phyloP scores from a whole-genome alignment of 1,140 invertebrate genomes.

The Conopomorpha cramerella region DNA sequence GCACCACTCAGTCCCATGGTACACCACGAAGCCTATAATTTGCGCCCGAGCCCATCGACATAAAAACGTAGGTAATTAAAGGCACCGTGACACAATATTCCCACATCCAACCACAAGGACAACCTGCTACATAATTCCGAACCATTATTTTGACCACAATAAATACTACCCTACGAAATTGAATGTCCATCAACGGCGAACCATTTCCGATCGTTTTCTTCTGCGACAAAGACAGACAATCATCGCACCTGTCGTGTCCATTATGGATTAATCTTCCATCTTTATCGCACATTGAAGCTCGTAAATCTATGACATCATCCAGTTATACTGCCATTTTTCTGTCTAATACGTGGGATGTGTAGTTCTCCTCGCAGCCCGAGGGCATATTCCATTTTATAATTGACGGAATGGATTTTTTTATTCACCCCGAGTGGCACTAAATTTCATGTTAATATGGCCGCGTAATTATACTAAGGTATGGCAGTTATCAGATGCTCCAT shows the following conservation, averaged over 20 bases:
- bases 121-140: constrained; percentile 46
- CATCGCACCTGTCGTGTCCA: too few species aligned
- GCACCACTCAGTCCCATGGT: too few species aligned
- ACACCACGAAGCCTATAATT: constrained; percentile 56
- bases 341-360: constrained; percentile 6
- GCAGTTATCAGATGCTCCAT: too few species aligned
- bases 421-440: constrained; percentile 11
- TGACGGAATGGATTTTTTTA: constrained; percentile 15
- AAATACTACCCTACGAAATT: too few species aligned
- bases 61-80: constrained; percentile 48
- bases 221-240: too few species aligned
- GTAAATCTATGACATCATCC: too few species aligned
- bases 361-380: background rate
- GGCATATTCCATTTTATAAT: constrained; percentile 12
- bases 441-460: constrained; percentile 10
- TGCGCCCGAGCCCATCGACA: constrained; percentile 37
- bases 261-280: too few species aligned
- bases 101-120: constrained; percentile 29
- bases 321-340: too few species aligned
- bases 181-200: too few species aligned
- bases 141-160: constrained; percentile 49
- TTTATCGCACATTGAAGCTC: too few species aligned
- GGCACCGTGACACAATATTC: constrained; percentile 41
- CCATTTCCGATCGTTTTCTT: too few species aligned
- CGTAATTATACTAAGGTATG: too few species aligned